phyloP scores from a whole-genome alignment of 2,113 vertebrate species.

The Ammospiza nelsoni region DNA sequence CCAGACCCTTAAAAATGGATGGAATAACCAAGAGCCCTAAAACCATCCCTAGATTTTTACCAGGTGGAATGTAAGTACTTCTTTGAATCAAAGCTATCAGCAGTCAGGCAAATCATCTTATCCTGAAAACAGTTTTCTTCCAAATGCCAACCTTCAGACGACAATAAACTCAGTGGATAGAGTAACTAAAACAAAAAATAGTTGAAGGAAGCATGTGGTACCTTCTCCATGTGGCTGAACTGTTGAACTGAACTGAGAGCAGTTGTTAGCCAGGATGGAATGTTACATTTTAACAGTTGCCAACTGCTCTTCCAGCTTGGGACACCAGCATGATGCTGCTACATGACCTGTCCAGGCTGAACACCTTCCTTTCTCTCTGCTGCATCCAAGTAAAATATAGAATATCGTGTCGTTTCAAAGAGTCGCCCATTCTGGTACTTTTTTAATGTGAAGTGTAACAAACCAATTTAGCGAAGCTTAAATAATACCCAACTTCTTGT shows the following conservation, averaged over 20 bases:
- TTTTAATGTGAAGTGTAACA: neutral
- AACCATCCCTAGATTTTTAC: neutral
- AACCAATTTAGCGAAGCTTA: neutral
- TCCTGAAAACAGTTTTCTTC: conserved; percentile 5
- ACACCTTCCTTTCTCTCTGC: neutral
- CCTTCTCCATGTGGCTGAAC: conserved; percentile 68
- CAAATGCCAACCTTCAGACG: conserved; percentile 7
- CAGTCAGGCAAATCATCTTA: neutral
- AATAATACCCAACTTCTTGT: neutral
- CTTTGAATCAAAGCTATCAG: neutral
- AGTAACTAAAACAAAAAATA: neutral
- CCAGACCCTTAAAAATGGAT: neutral
- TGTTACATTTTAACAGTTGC: conserved; percentile 63
- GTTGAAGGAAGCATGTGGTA: conserved; percentile 44
- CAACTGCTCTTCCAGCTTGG: conserved; percentile 56
- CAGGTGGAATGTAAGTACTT: neutral
- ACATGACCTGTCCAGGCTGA: neutral
- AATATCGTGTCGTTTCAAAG: neutral
- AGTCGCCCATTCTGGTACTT: neutral
- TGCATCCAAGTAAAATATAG: neutral
- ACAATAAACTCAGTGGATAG: conserved; percentile 24
- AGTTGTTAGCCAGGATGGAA: conserved; percentile 67
- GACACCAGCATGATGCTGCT: conserved; percentile 63
- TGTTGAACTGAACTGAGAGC: conserved; percentile 52
- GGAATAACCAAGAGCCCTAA: neutral